phyloP scores from a whole-genome alignment of 1,140 invertebrate species.

The Drosophila mayri region DNA sequence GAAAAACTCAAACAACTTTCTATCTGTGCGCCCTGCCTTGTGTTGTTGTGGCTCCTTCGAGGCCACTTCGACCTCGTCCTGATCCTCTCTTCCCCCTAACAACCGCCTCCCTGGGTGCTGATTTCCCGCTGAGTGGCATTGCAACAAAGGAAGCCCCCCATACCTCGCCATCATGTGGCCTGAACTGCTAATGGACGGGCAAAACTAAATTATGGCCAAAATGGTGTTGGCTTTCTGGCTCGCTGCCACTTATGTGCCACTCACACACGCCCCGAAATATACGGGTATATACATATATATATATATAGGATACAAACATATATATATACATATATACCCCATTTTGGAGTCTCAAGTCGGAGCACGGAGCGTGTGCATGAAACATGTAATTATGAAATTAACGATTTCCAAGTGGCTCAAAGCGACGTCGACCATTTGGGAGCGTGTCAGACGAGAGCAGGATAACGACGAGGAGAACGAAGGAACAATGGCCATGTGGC shows the following conservation, averaged over 20 bases:
- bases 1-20: background rate
- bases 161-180: constrained; percentile 5
- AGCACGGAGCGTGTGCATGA: constrained; percentile 69
- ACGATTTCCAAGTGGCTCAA: constrained; percentile 82
- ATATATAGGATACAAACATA: background rate
- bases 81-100: background rate
- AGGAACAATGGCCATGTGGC: constrained; percentile 13
- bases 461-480: background rate
- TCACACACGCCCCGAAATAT: constrained; percentile 42
- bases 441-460: constrained; percentile 33
- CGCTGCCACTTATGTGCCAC: constrained; percentile 81
- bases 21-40: background rate
- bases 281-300: constrained; percentile 4
- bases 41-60: constrained; percentile 48
- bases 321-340: constrained; percentile 22
- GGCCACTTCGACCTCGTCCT: constrained; percentile 56
- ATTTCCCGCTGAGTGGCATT: constrained; percentile 71
- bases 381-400: constrained; percentile 84
- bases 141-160: constrained; percentile 63
- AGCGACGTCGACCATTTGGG: constrained; percentile 48
- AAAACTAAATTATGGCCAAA: constrained; percentile 83
- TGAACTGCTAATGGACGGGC: constrained; percentile 78
- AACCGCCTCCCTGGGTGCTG: constrained; percentile 52
- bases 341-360: constrained; percentile 61
- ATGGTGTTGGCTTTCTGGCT: constrained; percentile 83